A percentile compares a stretch with the other conserved stretches of the same genome.
phyloP scores from a whole-genome alignment of 2,113 vertebrate genomes.

The Hystrix brachyura region DNA sequence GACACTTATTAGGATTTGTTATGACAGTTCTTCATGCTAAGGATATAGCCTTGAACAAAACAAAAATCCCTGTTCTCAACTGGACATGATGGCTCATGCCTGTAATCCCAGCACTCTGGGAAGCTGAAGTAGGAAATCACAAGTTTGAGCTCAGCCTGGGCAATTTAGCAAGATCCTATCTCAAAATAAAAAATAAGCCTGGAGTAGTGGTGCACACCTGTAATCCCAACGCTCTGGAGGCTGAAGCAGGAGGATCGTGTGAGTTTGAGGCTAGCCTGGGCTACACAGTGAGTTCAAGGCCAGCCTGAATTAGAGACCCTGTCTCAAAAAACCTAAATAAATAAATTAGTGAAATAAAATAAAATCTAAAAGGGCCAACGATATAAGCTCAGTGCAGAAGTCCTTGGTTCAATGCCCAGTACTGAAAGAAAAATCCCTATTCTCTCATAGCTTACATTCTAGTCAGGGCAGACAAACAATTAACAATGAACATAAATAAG shows the following conservation, averaged over 20 bases:
- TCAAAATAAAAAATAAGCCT: not conserved
- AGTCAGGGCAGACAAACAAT: too few species aligned
- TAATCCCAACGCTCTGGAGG: too few species aligned
- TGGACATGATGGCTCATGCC: not conserved
- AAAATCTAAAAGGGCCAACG: not conserved
- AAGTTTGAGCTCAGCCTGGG: not conserved
- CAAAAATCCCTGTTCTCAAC: not conserved
- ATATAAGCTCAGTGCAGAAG: not conserved
- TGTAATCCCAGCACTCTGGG: not conserved
- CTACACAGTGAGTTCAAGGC: too few species aligned
- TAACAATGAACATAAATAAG: not conserved
- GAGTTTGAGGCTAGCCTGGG: too few species aligned
- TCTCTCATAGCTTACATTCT: not conserved
- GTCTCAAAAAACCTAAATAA: too few species aligned
- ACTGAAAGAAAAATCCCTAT: not conserved
- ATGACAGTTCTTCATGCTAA: not conserved
- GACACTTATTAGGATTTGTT: not conserved
- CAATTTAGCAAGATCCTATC: not conserved
- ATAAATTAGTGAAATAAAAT: too few species aligned
- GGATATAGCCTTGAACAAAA: not conserved
- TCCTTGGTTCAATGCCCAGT: not conserved
- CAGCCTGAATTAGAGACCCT: too few species aligned
- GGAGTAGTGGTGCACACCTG: too few species aligned
- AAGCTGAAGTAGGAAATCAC: not conserved
- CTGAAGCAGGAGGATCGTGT: too few species aligned